Percentiles rank a stretch among this genome's conserved stretches.
Evolutionary conservation across 2,113 vertebrate species (phyloP).

Genomic region (Gymnorhina tibicen): DNA sequence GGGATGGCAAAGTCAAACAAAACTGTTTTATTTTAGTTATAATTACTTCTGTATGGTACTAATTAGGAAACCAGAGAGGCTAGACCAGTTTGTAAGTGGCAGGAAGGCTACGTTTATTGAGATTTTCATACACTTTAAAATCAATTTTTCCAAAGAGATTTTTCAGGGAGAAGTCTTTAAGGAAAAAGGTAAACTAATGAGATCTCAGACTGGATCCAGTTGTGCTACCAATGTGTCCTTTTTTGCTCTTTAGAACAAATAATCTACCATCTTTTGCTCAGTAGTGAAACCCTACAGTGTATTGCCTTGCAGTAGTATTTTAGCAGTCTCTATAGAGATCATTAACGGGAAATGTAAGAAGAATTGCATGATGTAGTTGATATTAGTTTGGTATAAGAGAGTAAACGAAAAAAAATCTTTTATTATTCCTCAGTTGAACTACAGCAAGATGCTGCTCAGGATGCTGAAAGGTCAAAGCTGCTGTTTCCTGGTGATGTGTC

Average conservation of each 20-base stretch:
- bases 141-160: background rate
- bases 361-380: background rate
- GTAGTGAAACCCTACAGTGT: background rate
- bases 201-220: background rate
- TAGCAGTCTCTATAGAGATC: background rate
- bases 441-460: background rate
- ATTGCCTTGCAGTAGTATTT: background rate
- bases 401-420: background rate
- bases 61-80: background rate
- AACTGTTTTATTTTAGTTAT: background rate
- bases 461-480: conserved; percentile 15
- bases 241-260: background rate
- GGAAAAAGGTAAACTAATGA: background rate
- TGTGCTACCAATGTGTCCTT: background rate
- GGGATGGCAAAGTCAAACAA: background rate
- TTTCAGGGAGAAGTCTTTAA: background rate
- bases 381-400: background rate
- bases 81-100: background rate
- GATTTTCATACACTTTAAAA: background rate
- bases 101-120: background rate
- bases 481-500: background rate
- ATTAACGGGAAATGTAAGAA: background rate
- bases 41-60: background rate
- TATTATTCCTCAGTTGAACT: background rate
- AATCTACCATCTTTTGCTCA: background rate